Conservation (phyloP, 2,113 vertebrate genomes). For the Hyperoodon ampullatus region DNA sequence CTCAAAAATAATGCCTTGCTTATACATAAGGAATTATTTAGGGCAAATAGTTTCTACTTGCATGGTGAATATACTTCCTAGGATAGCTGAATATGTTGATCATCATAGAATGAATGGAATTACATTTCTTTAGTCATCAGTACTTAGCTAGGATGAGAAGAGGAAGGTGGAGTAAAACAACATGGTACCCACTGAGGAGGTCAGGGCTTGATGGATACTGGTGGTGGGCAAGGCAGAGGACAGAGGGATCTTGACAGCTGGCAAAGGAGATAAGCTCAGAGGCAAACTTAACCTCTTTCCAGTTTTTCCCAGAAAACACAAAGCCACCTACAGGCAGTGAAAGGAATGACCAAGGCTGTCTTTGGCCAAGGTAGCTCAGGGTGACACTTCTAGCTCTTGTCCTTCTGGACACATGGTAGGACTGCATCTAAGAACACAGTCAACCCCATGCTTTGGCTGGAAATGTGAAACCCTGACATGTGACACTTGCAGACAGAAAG, state of each 20-base stretch:
- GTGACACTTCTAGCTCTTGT: accelerated
- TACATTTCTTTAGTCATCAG: neutral
- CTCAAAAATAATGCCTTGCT: neutral
- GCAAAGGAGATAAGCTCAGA: neutral
- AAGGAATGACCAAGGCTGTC: neutral
- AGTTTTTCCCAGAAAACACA: neutral
- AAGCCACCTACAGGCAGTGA: neutral
- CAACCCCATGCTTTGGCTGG: accelerated
- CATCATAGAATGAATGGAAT: neutral
- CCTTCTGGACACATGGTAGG: accelerated
- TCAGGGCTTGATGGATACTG: accelerated
- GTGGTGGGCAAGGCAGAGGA: accelerated
- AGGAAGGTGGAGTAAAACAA: accelerated
- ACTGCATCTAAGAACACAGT: accelerated
- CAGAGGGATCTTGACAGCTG: neutral
- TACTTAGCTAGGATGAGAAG: neutral
- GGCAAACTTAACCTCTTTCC: neutral
- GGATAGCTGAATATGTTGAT: neutral
- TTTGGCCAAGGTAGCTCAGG: neutral
- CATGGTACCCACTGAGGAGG: accelerated
- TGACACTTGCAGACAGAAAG: too few species aligned
- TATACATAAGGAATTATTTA: neutral
- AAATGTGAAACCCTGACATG: accelerated
- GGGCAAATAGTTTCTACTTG: neutral
- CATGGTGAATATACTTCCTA: neutral